Evolutionary conservation across 2,888 invertebrate species (phyloP).

Genomic region (Exocentrus adspersus): DNA sequence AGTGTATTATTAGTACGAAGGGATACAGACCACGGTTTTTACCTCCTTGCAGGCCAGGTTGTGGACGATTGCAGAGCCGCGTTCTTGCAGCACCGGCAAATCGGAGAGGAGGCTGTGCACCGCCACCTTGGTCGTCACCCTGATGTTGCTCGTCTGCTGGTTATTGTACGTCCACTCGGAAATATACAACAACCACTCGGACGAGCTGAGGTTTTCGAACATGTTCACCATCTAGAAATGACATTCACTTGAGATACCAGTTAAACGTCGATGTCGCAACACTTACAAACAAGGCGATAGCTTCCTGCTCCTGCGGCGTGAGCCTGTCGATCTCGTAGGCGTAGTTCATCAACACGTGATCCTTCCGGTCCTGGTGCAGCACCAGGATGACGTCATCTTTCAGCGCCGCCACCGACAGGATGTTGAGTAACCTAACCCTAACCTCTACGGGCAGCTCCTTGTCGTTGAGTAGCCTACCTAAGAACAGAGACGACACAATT

Average conservation of each 20-base stretch:
- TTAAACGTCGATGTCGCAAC: too few relatives aligned
- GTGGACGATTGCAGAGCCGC: constrained; percentile 87
- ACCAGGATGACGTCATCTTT: constrained; percentile 91
- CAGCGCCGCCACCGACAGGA: constrained; percentile 79
- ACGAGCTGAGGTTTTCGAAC: constrained; percentile 87
- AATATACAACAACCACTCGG: constrained; percentile 94
- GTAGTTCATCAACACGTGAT: constrained; percentile 89
- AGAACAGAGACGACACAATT: constrained; percentile 29
- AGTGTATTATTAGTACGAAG: constrained; percentile 40
- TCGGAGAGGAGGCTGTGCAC: constrained; percentile 85
- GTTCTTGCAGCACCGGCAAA: constrained; percentile 76
- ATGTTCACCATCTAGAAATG: constrained; percentile 82
- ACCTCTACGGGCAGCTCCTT: constrained; percentile 68
- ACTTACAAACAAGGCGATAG: constrained; percentile 82
- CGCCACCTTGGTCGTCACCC: constrained; percentile 90
- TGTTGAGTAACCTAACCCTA: constrained; percentile 75
- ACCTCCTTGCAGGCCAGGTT: constrained; percentile 96
- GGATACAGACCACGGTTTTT: constrained; percentile 94
- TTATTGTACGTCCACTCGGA: constrained; percentile 88
- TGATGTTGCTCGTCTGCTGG: constrained; percentile 84
- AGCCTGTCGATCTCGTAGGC: constrained; percentile 82
- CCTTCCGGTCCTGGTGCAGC: constrained; percentile 88
- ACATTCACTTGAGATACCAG: too few relatives aligned
- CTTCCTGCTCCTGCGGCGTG: constrained; percentile 79
- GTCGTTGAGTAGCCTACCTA: constrained; percentile 73